Evolutionary conservation across 2,797 vertebrate species (phyloP).

Genomic region (Orestias chungarensis): DNA sequence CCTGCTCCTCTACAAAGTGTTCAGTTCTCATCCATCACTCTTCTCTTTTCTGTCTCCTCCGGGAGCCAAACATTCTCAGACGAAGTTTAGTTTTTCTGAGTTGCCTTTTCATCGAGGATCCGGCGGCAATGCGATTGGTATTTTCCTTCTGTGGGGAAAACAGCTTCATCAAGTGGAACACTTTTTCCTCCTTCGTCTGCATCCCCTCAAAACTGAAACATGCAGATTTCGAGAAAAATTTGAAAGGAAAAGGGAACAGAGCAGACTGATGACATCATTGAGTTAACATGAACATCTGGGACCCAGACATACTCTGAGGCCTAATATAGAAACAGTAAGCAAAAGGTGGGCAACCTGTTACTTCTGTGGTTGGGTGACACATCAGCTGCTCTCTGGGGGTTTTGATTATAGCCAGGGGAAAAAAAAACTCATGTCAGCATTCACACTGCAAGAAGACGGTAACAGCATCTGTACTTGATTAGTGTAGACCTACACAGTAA

Average conservation of each 20-base stretch:
- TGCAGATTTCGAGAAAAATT: slow-evolving; percentile 46
- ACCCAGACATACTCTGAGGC: slow-evolving; percentile 32
- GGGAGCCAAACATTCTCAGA: neutral
- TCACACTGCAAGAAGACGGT: neutral
- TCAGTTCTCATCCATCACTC: slow-evolving; percentile 45
- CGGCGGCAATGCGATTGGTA: slow-evolving; percentile 16
- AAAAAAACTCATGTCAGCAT: neutral
- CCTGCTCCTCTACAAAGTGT: slow-evolving; percentile 39
- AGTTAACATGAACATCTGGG: slow-evolving; percentile 59
- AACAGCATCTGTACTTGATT: neutral
- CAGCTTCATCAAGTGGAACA: slow-evolving; percentile 27
- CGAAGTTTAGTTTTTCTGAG: slow-evolving; percentile 7
- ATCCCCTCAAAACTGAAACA: slow-evolving; percentile 41
- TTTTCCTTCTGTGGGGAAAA: slow-evolving; percentile 49
- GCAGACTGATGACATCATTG: slow-evolving; percentile 59
- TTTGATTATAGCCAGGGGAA: neutral
- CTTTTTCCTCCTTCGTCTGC: slow-evolving; percentile 4
- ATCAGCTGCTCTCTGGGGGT: neutral
- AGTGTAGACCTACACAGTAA: neutral
- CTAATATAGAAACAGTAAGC: slow-evolving; percentile 30
- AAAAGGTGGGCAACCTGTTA: slow-evolving; percentile 24
- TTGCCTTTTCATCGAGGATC: slow-evolving; percentile 21
- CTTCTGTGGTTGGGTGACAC: slow-evolving; percentile 3
- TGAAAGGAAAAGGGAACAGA: slow-evolving; percentile 35
- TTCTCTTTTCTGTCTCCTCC: slow-evolving; percentile 25